phyloP scores from a whole-genome alignment of 2,888 invertebrate genomes.

The Lasioglossum figueresi region DNA sequence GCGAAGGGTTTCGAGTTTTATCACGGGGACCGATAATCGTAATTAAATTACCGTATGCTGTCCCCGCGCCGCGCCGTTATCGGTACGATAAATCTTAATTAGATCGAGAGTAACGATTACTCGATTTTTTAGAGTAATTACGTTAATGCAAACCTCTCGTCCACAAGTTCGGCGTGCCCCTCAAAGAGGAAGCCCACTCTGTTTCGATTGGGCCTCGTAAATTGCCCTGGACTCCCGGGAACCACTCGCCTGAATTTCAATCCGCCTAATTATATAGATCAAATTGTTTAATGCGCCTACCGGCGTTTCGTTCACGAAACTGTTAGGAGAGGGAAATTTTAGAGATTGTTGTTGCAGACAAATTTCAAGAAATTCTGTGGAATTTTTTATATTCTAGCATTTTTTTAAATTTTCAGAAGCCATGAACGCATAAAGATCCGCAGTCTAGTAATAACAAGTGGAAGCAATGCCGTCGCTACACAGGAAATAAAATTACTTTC shows the following conservation, averaged over 20 bases:
- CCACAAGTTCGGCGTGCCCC: neutral
- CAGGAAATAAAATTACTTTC: no score
- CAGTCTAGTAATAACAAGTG: no score
- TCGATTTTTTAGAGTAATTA: constrained; percentile 7
- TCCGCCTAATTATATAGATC: neutral
- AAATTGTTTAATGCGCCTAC: neutral
- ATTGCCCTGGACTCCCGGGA: neutral
- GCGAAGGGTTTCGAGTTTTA: constrained; percentile 38
- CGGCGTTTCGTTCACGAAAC: no score
- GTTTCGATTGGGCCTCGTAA: neutral
- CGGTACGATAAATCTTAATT: constrained; percentile 45
- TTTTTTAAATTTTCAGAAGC: no score
- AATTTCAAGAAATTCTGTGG: no score
- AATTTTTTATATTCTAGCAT: no score
- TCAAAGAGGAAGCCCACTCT: neutral
- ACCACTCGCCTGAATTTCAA: neutral
- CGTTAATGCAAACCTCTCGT: constrained; percentile 21
- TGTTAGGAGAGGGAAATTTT: no score
- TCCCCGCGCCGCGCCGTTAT: constrained; percentile 15
- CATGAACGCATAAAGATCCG: no score
- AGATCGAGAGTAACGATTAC: neutral
- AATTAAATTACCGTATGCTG: constrained; percentile 38
- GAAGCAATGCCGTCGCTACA: no score
- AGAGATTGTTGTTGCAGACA: no score
- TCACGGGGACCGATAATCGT: constrained; percentile 44